phyloP scores from a whole-genome alignment of 2,888 invertebrate genomes.

The Caenorhabditis sp. region DNA sequence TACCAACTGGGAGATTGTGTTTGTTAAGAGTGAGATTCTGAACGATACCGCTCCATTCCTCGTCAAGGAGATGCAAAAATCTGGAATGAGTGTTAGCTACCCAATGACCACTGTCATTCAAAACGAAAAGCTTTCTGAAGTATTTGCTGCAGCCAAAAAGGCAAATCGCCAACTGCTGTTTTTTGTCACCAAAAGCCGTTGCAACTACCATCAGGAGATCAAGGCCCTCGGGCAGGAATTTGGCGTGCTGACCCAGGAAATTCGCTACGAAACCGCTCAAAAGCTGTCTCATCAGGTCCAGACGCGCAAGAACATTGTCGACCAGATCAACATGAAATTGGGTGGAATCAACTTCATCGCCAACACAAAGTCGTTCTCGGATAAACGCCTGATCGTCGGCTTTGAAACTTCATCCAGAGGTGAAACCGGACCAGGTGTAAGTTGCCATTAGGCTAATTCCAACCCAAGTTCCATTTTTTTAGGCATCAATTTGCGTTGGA shows the following conservation, averaged over 20 bases:
- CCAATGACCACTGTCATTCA: background rate
- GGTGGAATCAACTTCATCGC: slow-evolving; percentile 52
- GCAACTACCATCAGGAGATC: slow-evolving; percentile 23
- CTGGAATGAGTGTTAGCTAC: slow-evolving; percentile 2
- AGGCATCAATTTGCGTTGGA: slow-evolving; percentile 14
- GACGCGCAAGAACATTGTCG: slow-evolving; percentile 40
- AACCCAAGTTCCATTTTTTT: background rate
- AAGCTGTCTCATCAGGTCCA: background rate
- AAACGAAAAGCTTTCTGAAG: background rate
- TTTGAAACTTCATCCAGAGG: slow-evolving; percentile 17
- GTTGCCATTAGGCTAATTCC: background rate
- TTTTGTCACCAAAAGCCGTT: slow-evolving; percentile 6
- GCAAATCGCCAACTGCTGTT: slow-evolving; percentile 17
- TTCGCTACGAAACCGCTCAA: slow-evolving; percentile 1
- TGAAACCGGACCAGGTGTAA: background rate
- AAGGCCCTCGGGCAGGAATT: slow-evolving; percentile 48
- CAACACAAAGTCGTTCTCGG: background rate
- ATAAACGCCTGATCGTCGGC: slow-evolving; percentile 24
- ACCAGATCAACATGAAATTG: slow-evolving; percentile 49
- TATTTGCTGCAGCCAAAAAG: slow-evolving; percentile 22
- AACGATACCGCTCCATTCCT: too few relatives aligned
- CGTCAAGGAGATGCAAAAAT: background rate
- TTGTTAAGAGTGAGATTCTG: slow-evolving; percentile 11
- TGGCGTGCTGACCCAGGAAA: slow-evolving; percentile 46
- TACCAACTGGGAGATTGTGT: slow-evolving; percentile 21